Percentiles rank a stretch among this genome's conserved stretches.
These are phyloP conservation scores for Eupleurogrammus muticus DNA, from an alignment of 2,797 vertebrate genomes.

Conservation along the genomic window DNA sequence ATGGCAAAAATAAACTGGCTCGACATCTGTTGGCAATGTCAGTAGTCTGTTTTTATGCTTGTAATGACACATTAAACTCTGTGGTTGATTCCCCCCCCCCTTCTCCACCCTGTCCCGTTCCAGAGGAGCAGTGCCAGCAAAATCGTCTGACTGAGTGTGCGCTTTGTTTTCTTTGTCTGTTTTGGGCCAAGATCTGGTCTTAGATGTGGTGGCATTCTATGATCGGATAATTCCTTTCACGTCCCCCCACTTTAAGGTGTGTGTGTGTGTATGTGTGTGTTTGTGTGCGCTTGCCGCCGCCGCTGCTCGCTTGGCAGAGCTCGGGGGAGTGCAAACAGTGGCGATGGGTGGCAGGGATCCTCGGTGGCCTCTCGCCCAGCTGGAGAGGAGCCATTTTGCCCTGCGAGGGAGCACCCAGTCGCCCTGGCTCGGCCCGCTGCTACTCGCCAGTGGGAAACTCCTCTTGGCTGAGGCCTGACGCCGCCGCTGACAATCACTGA, in stretches of 20 bases:
- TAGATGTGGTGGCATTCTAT: conserved; percentile 80
- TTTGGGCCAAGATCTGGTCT: conserved; percentile 79
- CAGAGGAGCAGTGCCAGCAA: conserved; percentile 74
- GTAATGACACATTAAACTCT: conserved; percentile 86
- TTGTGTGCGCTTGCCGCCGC: conserved; percentile 58
- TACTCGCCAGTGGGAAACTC: conserved; percentile 73
- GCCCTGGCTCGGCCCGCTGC: conserved; percentile 63
- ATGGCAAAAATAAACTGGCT: conserved; percentile 80
- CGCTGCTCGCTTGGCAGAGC: conserved; percentile 63
- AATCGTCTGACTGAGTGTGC: conserved; percentile 80
- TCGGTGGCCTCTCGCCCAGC: conserved; percentile 80
- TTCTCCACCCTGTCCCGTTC: conserved; percentile 72
- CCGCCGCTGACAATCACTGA: conserved; percentile 68
- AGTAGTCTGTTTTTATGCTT: conserved; percentile 82
- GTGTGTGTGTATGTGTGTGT: conserved; percentile 57
- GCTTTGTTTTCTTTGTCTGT: conserved; percentile 82
- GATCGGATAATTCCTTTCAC: conserved; percentile 80
- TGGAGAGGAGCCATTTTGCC: conserved; percentile 80
- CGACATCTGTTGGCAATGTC: conserved; percentile 83
- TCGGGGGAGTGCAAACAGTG: conserved; percentile 72
- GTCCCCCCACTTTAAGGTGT: conserved; percentile 77
- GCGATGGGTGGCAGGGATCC: conserved; percentile 75
- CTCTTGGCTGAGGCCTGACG: conserved; percentile 71
- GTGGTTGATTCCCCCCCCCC: conserved; percentile 62
- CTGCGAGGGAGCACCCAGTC: conserved; percentile 75